Evolutionary conservation across 2,113 vertebrate species (phyloP).

Genomic region (Muntiacus muntjak): DNA sequence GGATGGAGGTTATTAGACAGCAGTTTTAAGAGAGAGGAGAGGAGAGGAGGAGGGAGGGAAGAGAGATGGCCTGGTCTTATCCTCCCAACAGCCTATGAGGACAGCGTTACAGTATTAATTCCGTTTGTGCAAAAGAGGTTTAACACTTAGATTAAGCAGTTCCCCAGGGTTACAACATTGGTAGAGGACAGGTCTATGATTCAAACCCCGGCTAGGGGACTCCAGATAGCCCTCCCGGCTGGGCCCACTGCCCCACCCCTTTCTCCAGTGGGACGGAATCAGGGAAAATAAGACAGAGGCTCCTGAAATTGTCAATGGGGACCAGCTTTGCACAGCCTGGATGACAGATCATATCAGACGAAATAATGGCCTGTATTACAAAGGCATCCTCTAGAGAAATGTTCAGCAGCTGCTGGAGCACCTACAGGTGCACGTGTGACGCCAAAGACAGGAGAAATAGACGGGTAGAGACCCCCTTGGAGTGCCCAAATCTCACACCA

Average conservation of each 20-base stretch:
- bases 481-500: not conserved
- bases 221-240: rapidly evolving
- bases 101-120: not conserved
- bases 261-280: not conserved
- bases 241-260: not conserved
- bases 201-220: rapidly evolving
- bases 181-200: not conserved
- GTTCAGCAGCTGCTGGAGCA: rapidly evolving
- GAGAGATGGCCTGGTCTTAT: not conserved
- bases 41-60: not conserved
- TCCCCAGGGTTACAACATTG: not conserved
- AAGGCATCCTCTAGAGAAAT: no score
- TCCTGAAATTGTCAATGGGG: not conserved
- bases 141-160: not conserved
- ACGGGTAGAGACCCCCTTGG: rapidly evolving
- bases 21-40: not conserved
- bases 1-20: not conserved
- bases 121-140: not conserved
- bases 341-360: not conserved
- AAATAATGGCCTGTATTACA: rapidly evolving
- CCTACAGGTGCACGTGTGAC: not conserved
- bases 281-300: not conserved
- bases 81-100: no score
- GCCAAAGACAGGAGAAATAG: not conserved
- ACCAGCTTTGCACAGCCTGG: not conserved